phyloP scores from a whole-genome alignment of 2,888 invertebrate genomes.

The Anaspis maculata region DNA sequence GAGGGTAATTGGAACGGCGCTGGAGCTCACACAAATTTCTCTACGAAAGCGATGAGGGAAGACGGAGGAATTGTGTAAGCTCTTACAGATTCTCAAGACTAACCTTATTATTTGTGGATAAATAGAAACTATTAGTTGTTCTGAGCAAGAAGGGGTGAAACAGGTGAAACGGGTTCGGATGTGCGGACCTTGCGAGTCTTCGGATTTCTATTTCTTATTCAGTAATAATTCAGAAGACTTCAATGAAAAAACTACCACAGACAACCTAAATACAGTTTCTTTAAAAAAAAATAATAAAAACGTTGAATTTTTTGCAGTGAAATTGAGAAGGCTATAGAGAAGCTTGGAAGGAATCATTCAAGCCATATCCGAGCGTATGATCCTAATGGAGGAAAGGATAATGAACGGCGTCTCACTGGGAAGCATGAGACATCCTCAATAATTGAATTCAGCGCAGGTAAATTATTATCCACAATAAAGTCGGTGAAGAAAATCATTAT shows the following conservation, averaged over 20 bases:
- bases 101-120: no score
- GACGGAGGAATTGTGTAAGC: conserved; percentile 77
- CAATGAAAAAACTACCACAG: no score
- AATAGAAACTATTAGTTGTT: no score
- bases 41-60: conserved; percentile 84
- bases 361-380: conserved; percentile 96
- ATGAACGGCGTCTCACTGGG: conserved; percentile 90
- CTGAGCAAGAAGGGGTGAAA: no score
- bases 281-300: no score
- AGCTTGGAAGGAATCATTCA: conserved; percentile 82
- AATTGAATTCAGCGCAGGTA: conserved; percentile 88
- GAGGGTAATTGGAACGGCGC: conserved; percentile 91
- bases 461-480: no score
- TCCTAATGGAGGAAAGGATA: conserved; percentile 92
- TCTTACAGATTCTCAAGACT: no score
- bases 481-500: no score
- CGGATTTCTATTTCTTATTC: not conserved
- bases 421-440: conserved; percentile 95
- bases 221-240: not conserved
- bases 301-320: conserved; percentile 61
- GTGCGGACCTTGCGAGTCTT: no score
- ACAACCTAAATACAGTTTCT: no score
- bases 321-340: conserved; percentile 94
- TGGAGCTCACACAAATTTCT: conserved; percentile 95
- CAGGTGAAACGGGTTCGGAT: no score